Conservation (phyloP, 2,797 vertebrate species). For the Gallinago solitaria region DNA sequence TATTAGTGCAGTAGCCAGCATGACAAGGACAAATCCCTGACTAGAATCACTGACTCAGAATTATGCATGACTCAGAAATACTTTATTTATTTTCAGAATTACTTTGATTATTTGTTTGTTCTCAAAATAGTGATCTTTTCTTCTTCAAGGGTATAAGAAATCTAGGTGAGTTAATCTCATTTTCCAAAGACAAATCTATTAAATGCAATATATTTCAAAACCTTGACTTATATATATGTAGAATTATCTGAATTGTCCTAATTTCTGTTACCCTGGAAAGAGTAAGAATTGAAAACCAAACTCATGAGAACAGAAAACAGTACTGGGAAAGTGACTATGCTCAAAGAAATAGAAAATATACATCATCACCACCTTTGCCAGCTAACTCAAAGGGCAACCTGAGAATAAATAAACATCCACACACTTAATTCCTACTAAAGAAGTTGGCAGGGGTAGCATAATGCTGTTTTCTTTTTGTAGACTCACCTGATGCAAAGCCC, state of each 20-base stretch:
- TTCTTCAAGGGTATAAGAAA: not conserved
- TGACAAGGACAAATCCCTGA: not conserved
- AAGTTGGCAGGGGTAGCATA: not conserved
- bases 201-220: not conserved
- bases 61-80: not conserved
- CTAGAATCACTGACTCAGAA: not conserved
- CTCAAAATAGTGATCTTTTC: not conserved
- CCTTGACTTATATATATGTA: not conserved
- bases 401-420: not conserved
- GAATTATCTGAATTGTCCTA: not conserved
- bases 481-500: conserved; percentile 91
- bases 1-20: not conserved
- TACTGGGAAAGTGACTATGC: not conserved
- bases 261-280: not conserved
- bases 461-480: not conserved
- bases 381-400: not conserved
- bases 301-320: not conserved
- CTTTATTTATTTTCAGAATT: not conserved
- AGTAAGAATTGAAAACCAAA: not conserved
- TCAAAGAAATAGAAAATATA: not conserved
- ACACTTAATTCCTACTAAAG: not conserved
- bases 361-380: not conserved
- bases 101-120: not conserved
- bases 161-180: not conserved
- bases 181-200: not conserved